A percentile compares a stretch with the other conserved stretches of the same genome.
These are phyloP conservation scores for Acanthosepion esculentum DNA, from an alignment of 2,888 invertebrate species.

Conservation along the genomic window DNA sequence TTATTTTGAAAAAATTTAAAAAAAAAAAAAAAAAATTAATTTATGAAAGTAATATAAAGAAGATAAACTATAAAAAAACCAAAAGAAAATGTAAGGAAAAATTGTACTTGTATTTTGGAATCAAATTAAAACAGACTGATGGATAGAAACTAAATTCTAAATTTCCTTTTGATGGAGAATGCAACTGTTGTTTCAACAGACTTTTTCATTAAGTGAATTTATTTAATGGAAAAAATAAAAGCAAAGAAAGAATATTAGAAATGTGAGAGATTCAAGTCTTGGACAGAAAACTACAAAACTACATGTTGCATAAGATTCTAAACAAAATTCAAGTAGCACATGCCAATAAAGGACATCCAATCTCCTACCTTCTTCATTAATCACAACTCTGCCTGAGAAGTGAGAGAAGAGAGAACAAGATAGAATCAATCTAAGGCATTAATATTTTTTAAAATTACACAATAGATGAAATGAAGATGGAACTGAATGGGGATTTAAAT, in stretches of 20 bases:
- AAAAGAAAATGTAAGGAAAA: too few relatives aligned
- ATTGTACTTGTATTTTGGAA: too few relatives aligned
- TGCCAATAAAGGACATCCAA: constrained; percentile 23
- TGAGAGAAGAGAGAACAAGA: not conserved
- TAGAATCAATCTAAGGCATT: not conserved
- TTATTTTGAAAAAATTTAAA: too few relatives aligned
- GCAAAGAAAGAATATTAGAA: not conserved
- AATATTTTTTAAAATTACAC: not conserved
- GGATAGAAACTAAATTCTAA: too few relatives aligned
- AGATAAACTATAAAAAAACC: too few relatives aligned
- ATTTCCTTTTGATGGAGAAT: too few relatives aligned
- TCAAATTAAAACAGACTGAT: too few relatives aligned
- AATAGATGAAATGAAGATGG: not conserved
- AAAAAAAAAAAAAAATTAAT: too few relatives aligned
- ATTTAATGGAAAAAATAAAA: too few relatives aligned
- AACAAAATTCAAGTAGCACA: not conserved
- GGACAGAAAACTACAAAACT: not conserved
- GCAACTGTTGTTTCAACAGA: too few relatives aligned
- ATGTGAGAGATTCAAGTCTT: not conserved
- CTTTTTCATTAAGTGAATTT: too few relatives aligned
- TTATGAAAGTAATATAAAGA: too few relatives aligned
- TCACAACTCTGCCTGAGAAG: not conserved
- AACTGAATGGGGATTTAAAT: not conserved
- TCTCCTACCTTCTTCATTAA: constrained; percentile 15
- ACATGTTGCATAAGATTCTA: not conserved